Conservation (phyloP, 2,113 vertebrate species). For the Bufo gargarizans region DNA sequence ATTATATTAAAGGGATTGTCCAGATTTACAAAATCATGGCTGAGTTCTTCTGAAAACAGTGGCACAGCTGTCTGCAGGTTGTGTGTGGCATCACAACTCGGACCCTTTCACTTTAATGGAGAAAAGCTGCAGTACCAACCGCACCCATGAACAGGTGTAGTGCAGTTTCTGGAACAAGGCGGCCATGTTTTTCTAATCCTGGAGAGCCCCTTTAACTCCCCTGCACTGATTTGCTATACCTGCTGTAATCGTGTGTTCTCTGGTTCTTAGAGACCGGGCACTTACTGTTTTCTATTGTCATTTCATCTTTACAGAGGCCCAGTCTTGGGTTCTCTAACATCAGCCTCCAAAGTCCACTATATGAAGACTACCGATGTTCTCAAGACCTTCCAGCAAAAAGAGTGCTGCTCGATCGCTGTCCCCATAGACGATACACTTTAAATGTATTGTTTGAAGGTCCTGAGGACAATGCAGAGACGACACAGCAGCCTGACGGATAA, state of each 20-base stretch:
- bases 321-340: not conserved
- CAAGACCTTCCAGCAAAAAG: not conserved
- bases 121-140: no score
- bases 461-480: slow-evolving; percentile 96
- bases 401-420: not conserved
- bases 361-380: slow-evolving; percentile 22
- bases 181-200: no score
- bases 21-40: no score
- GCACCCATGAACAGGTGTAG: no score
- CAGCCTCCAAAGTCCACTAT: not conserved
- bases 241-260: not conserved
- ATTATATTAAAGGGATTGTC: no score
- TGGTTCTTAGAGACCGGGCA: no score
- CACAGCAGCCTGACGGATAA: slow-evolving; percentile 97
- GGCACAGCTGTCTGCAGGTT: no score
- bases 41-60: no score
- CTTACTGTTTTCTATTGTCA: not conserved
- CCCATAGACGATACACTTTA: slow-evolving; percentile 48
- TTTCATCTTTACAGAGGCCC: not conserved
- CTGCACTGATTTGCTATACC: not conserved
- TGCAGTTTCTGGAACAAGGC: no score
- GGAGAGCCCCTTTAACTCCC: no score
- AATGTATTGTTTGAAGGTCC: slow-evolving; percentile 77
- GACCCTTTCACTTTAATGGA: no score
- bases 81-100: no score